Percentiles rank a stretch among this genome's conserved stretches.
phyloP scores from a whole-genome alignment of 2,888 invertebrate genomes.

The Phortica okadai region DNA sequence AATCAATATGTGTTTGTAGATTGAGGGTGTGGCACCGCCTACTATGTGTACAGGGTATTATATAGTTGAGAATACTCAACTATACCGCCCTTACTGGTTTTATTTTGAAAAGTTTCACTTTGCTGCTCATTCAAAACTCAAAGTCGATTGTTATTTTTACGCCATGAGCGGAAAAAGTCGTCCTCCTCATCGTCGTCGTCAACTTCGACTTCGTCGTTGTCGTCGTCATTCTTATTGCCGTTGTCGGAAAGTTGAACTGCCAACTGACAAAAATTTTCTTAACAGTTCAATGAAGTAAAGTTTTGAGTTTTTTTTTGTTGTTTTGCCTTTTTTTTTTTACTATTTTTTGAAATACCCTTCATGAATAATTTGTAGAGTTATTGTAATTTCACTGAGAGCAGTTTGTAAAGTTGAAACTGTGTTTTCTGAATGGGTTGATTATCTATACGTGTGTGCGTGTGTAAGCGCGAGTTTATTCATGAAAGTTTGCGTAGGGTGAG shows the following conservation, averaged over 20 bases:
- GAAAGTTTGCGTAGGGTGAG: not conserved
- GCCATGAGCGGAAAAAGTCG: constrained; percentile 64
- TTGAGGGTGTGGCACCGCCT: no score
- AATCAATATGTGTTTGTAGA: no score
- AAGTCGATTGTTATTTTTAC: constrained; percentile 69
- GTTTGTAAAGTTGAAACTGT: not conserved
- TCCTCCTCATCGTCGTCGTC: constrained; percentile 13
- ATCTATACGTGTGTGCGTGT: not conserved
- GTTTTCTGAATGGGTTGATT: not conserved
- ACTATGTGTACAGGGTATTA: no score
- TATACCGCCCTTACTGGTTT: not conserved
- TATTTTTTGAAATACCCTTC: constrained; percentile 15
- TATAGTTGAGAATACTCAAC: no score
- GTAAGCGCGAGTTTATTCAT: not conserved
- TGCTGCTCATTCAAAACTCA: constrained; percentile 52
- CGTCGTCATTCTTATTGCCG: not conserved
- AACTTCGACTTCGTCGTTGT: not conserved
- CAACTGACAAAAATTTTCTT: constrained; percentile 13
- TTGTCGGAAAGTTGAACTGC: not conserved
- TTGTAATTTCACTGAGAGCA: not conserved
- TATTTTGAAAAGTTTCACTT: constrained; percentile 15
- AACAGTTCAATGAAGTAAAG: constrained; percentile 18
- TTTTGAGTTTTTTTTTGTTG: not conserved
- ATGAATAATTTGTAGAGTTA: not conserved
- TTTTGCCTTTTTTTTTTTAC: not conserved